phyloP scores from a whole-genome alignment of 1,140 invertebrate genomes.

The Hycleus cichorii region DNA sequence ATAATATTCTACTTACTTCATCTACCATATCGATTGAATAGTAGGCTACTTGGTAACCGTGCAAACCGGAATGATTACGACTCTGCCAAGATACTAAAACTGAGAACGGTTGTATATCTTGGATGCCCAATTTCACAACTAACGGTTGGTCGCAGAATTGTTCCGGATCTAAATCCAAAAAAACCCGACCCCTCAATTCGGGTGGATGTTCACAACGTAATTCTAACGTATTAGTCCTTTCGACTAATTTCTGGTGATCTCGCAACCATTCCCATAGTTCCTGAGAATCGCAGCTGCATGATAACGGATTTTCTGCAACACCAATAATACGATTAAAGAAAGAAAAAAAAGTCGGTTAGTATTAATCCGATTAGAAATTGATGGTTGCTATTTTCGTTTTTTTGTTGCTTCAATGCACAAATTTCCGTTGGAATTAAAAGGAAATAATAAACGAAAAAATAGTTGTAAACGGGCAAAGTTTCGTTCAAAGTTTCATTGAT shows the following conservation, averaged over 20 bases:
- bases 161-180: slow-evolving; percentile 68
- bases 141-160: slow-evolving; percentile 75
- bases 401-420: too few relatives aligned
- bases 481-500: too few relatives aligned
- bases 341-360: not conserved
- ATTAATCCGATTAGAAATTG: not conserved
- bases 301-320: slow-evolving; percentile 69
- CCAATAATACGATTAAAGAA: slow-evolving; percentile 18
- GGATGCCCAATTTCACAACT: slow-evolving; percentile 72
- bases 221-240: slow-evolving; percentile 43
- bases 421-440: too few relatives aligned
- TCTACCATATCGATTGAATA: slow-evolving; percentile 61
- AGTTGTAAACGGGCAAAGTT: too few relatives aligned
- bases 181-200: slow-evolving; percentile 63
- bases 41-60: slow-evolving; percentile 80
- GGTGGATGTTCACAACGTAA: slow-evolving; percentile 72
- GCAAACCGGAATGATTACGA: slow-evolving; percentile 75
- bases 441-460: too few relatives aligned
- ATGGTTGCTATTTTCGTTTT: too few relatives aligned
- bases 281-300: slow-evolving; percentile 76
- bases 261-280: slow-evolving; percentile 82
- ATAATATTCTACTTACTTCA: slow-evolving; percentile 38
- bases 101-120: slow-evolving; percentile 83
- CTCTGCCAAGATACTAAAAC: slow-evolving; percentile 83
- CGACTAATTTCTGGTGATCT: slow-evolving; percentile 69